A percentile compares a stretch with the other conserved stretches of the same genome.
Evolutionary conservation across 2,888 invertebrate genomes (phyloP).

Genomic region (Dryobotodes eremita): DNA sequence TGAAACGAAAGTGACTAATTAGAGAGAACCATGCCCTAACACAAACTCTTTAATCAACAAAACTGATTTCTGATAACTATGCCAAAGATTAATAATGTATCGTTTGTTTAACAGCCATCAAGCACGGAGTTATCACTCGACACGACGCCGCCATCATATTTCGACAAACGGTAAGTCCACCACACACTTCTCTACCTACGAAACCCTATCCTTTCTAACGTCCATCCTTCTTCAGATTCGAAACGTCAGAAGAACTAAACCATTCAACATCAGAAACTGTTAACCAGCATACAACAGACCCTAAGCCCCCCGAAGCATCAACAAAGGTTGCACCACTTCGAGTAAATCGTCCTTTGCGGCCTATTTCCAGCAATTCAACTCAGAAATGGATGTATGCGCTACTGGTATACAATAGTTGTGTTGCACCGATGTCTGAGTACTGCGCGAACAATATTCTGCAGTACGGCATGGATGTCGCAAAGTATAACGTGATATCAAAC

Average conservation of each 20-base stretch:
- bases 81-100: not conserved
- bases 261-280: slow-evolving; percentile 30
- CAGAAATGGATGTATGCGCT: slow-evolving; percentile 86
- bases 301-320: slow-evolving; percentile 12
- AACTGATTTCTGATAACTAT: no score
- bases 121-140: slow-evolving; percentile 76
- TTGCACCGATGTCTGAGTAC: slow-evolving; percentile 86
- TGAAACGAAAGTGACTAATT: no score
- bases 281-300: slow-evolving; percentile 44
- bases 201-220: slow-evolving; percentile 49
- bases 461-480: slow-evolving; percentile 86
- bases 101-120: slow-evolving; percentile 79
- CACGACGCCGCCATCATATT: slow-evolving; percentile 81
- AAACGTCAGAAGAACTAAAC: slow-evolving; percentile 78
- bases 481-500: slow-evolving; percentile 81
- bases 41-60: no score
- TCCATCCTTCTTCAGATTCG: slow-evolving; percentile 76
- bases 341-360: slow-evolving; percentile 61
- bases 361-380: slow-evolving; percentile 69
- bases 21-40: no score
- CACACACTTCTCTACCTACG: slow-evolving; percentile 11
- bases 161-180: slow-evolving; percentile 82
- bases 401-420: slow-evolving; percentile 85
- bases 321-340: slow-evolving; percentile 10
- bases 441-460: slow-evolving; percentile 84